Percentiles rank a stretch among this genome's conserved stretches.
Conservation (phyloP, 2,888 invertebrate genomes). For the Euspilapteryx auroguttella region DNA sequence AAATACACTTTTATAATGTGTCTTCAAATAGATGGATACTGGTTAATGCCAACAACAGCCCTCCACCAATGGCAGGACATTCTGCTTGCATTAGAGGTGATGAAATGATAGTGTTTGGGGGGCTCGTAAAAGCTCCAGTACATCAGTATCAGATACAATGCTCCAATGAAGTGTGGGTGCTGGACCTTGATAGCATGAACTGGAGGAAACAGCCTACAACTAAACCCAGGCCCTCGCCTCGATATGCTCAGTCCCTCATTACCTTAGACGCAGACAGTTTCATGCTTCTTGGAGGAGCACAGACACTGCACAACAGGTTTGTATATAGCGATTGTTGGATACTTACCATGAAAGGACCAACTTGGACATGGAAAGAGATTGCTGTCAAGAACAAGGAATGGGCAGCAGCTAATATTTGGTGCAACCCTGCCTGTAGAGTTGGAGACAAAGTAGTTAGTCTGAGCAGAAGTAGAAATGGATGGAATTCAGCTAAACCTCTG, state of each 20-base stretch:
- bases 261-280: conserved; percentile 75
- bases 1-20: conserved; percentile 87
- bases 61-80: conserved; percentile 89
- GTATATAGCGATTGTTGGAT: conserved; percentile 92
- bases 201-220: conserved; percentile 80
- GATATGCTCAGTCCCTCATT: conserved; percentile 94
- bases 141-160: conserved; percentile 47
- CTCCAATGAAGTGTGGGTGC: conserved; percentile 88
- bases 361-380: conserved; percentile 77
- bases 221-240: conserved; percentile 71
- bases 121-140: conserved; percentile 57
- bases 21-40: conserved; percentile 78
- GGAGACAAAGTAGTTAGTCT: conserved; percentile 78
- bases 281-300: conserved; percentile 84
- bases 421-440: conserved; percentile 85
- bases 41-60: conserved; percentile 67
- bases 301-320: conserved; percentile 74
- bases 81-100: conserved; percentile 84
- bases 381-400: conserved; percentile 75
- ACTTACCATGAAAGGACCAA: conserved; percentile 71
- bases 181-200: conserved; percentile 72
- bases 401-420: conserved; percentile 88
- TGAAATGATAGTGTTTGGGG: conserved; percentile 84
- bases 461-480: conserved; percentile 61
- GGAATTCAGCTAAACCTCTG: conserved; percentile 52